Evolutionary conservation across 2,797 vertebrate genomes (phyloP), one percentile per base, ranked within the genome.

Genomic region (Lithobates sylvaticus): DNA sequence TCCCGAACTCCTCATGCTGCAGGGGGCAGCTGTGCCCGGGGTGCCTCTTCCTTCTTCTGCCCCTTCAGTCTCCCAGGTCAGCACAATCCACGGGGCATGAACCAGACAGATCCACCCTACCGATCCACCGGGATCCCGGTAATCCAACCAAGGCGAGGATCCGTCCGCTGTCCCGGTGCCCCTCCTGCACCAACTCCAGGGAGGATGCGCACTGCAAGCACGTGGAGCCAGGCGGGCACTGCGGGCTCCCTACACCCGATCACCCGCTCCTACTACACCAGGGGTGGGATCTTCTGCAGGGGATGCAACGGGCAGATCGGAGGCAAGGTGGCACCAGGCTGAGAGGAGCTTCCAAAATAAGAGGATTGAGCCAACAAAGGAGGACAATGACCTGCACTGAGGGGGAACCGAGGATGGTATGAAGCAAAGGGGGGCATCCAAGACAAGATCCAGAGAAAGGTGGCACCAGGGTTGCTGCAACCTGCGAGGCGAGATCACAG

Each of bases 1-100:
- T 65, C 84, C 84, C 39, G 75, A 9, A 34, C 83, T 72, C 83
- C 76, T 84, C 83, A 85, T 85, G 69, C 84, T 85, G 84, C 75
- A 72, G 69, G 76, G 75, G 76, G 83, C 83, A 73, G 36, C 42
- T 61, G 36, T 76, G 73, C 65, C 75, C 75, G 26, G 81, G 72
- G 58, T 15, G 73, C 42, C 13, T 13, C 12, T 54, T 13, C 34
- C 50, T 65, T 58, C 32, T 34, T 26, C 23, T 15, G 29, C 26
- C 12, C 54, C 82, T 76, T 65, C 82, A 50, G 61, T 42, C 39
- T 76, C 65, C 73, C 81, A 68, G 34, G 80, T 82, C 80, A 65
- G 58, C 58, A 26, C 39, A 83, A 76, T 76, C 81, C 81, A 61
- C 27, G 29, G 42, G 67, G 76, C 82, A 84, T 84, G 73, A 73